Evolutionary conservation across 2,797 vertebrate genomes (phyloP), one percentile per base, ranked within the genome.

Genomic region (Gallirallus australis): DNA sequence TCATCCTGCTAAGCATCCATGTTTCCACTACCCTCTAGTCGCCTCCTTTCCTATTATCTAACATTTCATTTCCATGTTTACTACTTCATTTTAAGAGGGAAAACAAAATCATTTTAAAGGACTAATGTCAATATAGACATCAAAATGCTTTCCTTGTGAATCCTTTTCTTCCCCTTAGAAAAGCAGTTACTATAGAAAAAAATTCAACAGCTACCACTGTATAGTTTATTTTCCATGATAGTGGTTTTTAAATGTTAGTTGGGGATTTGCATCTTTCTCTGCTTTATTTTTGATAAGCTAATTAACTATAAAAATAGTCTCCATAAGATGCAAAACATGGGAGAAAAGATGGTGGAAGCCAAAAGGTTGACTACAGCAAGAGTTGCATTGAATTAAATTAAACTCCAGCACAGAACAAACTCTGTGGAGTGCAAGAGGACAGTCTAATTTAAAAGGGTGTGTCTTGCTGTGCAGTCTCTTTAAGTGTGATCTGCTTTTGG

Each of bases 291-390:
- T 85, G 89, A 94, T 89, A 64, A 91, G 90, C 88, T 96, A 93
- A 96, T 96, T 96, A 96, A 93, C 87, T 96, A 94, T 96, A 96
- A 96, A 96, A 96, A 95, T 96, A 96, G 91, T 77, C 64, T 91
- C 63, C 54, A 28, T 92, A 70, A 95, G 85, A 93, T 91, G 91
- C 77, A 95, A 94, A 97, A 70, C 89, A 96, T 82, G 77, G 80
- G 70, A 88, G 90, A 86, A 96, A 96, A 96, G 94, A 93, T 92
- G 93, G 95, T 91, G 83, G 86, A 92, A 96, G 96, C 94, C 95
- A 96, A 96, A 97, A 96, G 93, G 93, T 95, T 97, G 95, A 94
- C 90, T 95, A 35, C 91, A 96, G 93, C 68, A 94, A 77, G 90
- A 96, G 76, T 65, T 72, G 65, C 19, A 9, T 89, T 84, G 92